phyloP scores from a whole-genome alignment of 2,113 vertebrate species.

The Passer montanus region DNA sequence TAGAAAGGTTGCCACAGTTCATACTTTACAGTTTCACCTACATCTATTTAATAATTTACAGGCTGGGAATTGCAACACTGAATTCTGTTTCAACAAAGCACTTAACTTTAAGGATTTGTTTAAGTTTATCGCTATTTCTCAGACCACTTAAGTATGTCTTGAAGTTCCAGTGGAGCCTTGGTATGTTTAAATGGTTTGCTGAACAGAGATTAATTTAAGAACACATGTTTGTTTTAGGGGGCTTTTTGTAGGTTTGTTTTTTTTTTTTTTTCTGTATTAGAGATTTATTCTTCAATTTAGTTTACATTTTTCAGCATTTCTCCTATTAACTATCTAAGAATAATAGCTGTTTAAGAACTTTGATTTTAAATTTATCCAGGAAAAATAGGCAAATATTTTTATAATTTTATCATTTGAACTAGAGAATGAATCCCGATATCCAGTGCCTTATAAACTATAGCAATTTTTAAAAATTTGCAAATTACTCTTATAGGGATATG shows the following conservation, averaged over 20 bases:
- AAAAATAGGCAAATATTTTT: background rate
- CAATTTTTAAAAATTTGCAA: background rate
- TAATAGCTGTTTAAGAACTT: background rate
- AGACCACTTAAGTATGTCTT: conserved; percentile 22
- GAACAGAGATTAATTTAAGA: background rate
- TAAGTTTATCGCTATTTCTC: conserved; percentile 8
- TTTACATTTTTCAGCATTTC: background rate
- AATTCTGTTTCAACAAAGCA: conserved; percentile 47
- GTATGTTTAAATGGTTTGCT: conserved; percentile 21
- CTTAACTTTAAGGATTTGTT: conserved; percentile 45
- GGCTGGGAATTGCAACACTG: background rate
- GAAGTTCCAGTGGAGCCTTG: conserved; percentile 24
- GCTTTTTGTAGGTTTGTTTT: rapidly evolving
- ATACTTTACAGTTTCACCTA: conserved; percentile 26
- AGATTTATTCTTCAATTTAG: background rate
- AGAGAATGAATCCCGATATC: background rate
- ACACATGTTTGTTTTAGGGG: rapidly evolving
- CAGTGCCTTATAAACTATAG: background rate
- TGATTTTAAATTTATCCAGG: background rate
- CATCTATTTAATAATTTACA: conserved; percentile 62
- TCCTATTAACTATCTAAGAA: background rate
- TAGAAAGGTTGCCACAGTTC: background rate
- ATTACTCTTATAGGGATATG: background rate
- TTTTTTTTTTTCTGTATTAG: background rate
- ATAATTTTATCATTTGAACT: background rate